Evolutionary conservation across 2,797 vertebrate genomes (phyloP).

Genomic region (Pterois miles): DNA sequence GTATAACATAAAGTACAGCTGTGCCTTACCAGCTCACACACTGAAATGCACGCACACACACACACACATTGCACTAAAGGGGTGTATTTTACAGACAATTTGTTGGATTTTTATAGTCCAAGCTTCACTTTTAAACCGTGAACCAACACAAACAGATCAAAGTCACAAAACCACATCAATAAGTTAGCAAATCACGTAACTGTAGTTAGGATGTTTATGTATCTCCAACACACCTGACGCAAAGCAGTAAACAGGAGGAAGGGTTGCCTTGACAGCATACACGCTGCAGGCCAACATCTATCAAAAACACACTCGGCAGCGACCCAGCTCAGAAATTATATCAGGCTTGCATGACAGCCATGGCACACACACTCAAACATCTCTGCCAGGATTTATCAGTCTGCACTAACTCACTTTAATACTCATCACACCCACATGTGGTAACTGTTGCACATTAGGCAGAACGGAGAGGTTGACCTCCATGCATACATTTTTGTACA

Average conservation of each 20-base stretch:
- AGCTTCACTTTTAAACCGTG: slow-evolving; percentile 6
- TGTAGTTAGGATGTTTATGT: neutral
- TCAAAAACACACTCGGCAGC: slow-evolving; percentile 22
- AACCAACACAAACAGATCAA: slow-evolving; percentile 29
- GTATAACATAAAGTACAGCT: slow-evolving; percentile 25
- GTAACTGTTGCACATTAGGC: neutral
- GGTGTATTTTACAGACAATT: slow-evolving; percentile 19
- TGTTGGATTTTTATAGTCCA: neutral
- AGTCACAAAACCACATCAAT: slow-evolving; percentile 1
- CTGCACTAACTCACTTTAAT: slow-evolving; percentile 36
- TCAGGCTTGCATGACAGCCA: slow-evolving; percentile 34
- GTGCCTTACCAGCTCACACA: slow-evolving; percentile 2
- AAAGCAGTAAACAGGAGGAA: slow-evolving; percentile 3
- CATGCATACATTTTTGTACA: neutral
- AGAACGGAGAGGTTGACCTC: neutral
- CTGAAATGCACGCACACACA: neutral
- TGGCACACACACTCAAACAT: neutral
- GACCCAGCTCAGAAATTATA: slow-evolving; percentile 40
- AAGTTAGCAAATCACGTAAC: neutral
- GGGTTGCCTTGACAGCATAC: slow-evolving; percentile 17
- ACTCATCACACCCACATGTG: slow-evolving; percentile 1
- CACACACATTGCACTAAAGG: neutral
- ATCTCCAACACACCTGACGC: slow-evolving; percentile 12
- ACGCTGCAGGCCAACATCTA: slow-evolving; percentile 9
- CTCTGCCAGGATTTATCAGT: slow-evolving; percentile 40